Evolutionary conservation across 2,888 invertebrate genomes (phyloP).

Genomic region (Sipunculus nudus): DNA sequence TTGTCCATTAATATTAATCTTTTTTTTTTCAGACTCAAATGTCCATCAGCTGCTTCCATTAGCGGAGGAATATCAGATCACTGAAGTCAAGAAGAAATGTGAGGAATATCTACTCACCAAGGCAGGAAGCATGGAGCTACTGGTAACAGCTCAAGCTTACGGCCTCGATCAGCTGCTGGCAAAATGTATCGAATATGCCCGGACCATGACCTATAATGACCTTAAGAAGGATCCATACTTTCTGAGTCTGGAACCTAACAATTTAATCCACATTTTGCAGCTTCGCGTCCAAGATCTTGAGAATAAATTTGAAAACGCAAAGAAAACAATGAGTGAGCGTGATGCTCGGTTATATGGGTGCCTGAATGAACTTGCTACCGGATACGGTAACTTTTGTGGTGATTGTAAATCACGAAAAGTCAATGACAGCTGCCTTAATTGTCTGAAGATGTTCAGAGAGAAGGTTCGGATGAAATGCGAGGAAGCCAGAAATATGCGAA

Average conservation of each 20-base stretch:
- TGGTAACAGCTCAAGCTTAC: conserved; percentile 51
- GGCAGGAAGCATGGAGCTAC: conserved; percentile 51
- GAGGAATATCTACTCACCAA: conserved; percentile 61
- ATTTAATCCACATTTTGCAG: conserved; percentile 46
- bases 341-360: conserved; percentile 41
- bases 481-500: conserved; percentile 36
- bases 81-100: conserved; percentile 63
- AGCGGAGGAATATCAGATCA: conserved; percentile 66
- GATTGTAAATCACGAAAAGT: conserved; percentile 42
- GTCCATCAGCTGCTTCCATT: conserved; percentile 65
- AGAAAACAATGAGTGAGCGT: conserved; percentile 31
- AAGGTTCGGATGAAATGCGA: conserved; percentile 42
- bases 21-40: conserved; percentile 59
- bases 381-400: conserved; percentile 43
- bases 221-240: conserved; percentile 48
- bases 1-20: too few relatives aligned
- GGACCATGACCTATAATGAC: conserved; percentile 48
- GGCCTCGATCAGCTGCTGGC: conserved; percentile 41
- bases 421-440: conserved; percentile 40
- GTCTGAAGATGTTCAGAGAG: conserved; percentile 43
- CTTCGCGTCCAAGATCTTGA: conserved; percentile 37
- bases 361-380: conserved; percentile 40
- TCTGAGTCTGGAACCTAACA: conserved; percentile 44
- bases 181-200: conserved; percentile 51
- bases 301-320: conserved; percentile 11